Conservation (phyloP, 2,888 invertebrate species). For the Lochmaea capreae region DNA sequence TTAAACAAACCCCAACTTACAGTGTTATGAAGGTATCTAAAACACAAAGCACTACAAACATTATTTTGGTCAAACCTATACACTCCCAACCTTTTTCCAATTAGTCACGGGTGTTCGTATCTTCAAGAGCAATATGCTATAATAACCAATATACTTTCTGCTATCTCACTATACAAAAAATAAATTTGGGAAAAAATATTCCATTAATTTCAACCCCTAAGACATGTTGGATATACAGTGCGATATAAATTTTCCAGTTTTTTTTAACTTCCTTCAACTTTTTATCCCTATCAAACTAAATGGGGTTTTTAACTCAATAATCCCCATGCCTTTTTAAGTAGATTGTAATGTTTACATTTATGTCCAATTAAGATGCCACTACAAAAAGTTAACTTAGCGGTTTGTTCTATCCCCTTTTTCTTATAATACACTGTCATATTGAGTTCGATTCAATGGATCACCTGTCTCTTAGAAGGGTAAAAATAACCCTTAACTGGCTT, state of each 20-base stretch:
- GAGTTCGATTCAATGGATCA: conserved; percentile 53
- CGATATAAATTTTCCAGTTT: not conserved
- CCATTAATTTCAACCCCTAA: conserved; percentile 1
- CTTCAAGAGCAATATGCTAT: no score
- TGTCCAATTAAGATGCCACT: conserved; percentile 51
- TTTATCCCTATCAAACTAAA: conserved; percentile 13
- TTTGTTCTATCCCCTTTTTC: conserved; percentile 54
- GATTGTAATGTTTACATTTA: conserved; percentile 47
- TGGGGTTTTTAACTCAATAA: conserved; percentile 41
- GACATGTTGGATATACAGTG: not conserved
- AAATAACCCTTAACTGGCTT: conserved; percentile 59
- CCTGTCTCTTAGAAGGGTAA: conserved; percentile 57
- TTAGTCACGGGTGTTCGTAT: no score
- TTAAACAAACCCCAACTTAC: no score
- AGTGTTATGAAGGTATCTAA: no score
- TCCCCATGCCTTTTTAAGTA: conserved; percentile 40
- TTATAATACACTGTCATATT: conserved; percentile 51
- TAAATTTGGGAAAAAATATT: not conserved
- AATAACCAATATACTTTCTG: no score
- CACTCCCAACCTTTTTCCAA: no score
- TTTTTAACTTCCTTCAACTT: conserved; percentile 18
- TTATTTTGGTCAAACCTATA: no score
- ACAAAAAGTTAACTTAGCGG: conserved; percentile 41
- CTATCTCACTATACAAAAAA: not conserved
- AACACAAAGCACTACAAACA: no score